phyloP scores from a whole-genome alignment of 2,797 vertebrate species.

The Anomalospiza imberbis region DNA sequence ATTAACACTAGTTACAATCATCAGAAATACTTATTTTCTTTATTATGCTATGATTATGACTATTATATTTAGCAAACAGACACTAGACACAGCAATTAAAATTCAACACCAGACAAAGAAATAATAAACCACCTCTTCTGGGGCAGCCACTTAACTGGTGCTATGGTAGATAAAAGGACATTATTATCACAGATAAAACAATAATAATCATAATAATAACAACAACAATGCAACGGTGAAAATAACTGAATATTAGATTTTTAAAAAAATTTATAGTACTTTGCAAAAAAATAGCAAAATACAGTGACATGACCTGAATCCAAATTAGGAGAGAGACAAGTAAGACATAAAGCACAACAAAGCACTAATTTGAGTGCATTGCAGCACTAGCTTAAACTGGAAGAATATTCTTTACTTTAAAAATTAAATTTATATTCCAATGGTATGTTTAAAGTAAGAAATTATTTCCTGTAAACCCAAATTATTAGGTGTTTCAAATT shows the following conservation, averaged over 20 bases:
- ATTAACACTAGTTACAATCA: neutral
- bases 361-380: neutral
- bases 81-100: neutral
- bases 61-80: neutral
- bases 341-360: neutral
- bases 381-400: neutral
- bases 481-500: neutral
- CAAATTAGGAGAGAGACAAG: neutral
- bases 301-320: neutral
- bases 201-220: neutral
- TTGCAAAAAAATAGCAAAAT: neutral
- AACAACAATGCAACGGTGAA: neutral
- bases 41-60: neutral
- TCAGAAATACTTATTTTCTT: neutral
- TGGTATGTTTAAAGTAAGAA: neutral
- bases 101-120: neutral
- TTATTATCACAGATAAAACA: neutral
- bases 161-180: neutral
- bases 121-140: neutral
- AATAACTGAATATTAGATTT: neutral
- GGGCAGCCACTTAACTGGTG: neutral
- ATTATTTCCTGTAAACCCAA: neutral
- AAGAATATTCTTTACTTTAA: neutral
- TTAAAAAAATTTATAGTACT: neutral
- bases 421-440: neutral